phyloP scores from a whole-genome alignment of 1,140 invertebrate genomes.

The Tetramorium alpestre region DNA sequence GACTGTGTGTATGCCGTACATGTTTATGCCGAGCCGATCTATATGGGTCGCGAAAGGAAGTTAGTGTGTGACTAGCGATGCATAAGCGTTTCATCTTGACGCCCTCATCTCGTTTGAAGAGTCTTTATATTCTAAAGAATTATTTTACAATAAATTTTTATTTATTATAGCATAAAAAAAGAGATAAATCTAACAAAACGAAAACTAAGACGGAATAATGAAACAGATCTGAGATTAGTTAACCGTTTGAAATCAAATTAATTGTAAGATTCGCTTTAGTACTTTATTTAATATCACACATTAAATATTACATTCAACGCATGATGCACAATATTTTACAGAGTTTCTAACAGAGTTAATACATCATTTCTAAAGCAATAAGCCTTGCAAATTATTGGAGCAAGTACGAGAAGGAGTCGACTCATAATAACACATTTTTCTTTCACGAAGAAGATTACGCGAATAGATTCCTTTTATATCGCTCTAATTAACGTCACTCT shows the following conservation, averaged over 20 bases:
- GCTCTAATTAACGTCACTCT: conserved; percentile 54
- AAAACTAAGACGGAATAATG: not conserved
- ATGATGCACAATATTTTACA: not conserved
- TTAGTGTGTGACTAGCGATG: conserved; percentile 19
- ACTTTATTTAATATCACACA: not conserved
- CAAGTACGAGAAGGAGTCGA: not conserved
- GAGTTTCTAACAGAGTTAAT: not conserved
- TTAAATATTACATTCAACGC: not conserved
- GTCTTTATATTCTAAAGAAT: not conserved
- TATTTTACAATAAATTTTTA: not conserved
- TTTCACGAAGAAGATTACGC: conserved; percentile 34
- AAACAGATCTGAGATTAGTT: not conserved
- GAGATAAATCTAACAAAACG: not conserved
- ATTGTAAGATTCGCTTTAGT: not conserved
- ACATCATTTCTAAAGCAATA: not conserved
- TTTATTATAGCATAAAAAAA: not conserved
- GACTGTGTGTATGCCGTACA: not conserved
- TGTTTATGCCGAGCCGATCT: not conserved
- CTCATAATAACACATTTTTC: conserved; percentile 22
- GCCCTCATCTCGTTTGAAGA: not conserved
- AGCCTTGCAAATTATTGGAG: conserved; percentile 46
- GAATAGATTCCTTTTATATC: conserved; percentile 12
- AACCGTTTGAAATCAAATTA: not conserved
- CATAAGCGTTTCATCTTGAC: not conserved
- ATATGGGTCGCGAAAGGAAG: conserved; percentile 46